phyloP scores from a whole-genome alignment of 1,140 invertebrate species.

The Leptopilina boulardi region DNA sequence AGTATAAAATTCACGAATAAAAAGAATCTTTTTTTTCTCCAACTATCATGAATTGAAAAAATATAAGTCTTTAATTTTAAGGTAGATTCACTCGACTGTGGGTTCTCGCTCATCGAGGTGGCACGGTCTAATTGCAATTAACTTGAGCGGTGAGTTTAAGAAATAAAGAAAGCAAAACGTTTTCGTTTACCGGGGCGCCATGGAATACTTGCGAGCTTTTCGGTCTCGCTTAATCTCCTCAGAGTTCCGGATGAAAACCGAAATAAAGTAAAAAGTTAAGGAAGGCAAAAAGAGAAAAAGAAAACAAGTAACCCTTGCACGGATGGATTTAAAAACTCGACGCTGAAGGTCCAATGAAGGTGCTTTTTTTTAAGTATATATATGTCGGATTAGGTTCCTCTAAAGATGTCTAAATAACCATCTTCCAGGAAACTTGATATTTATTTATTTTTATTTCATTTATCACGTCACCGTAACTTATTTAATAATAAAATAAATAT shows the following conservation, averaged over 20 bases:
- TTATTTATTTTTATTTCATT: too few relatives aligned
- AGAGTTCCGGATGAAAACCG: slow-evolving; percentile 25
- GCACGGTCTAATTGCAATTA: slow-evolving; percentile 30
- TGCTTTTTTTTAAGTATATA: neutral
- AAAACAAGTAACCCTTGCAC: neutral
- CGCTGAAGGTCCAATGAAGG: neutral
- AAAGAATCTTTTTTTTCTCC: neutral
- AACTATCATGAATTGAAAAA: neutral
- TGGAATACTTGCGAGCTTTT: slow-evolving; percentile 5
- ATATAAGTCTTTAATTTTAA: neutral
- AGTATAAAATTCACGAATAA: neutral
- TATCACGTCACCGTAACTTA: too few relatives aligned
- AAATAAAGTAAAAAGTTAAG: slow-evolving; percentile 11
- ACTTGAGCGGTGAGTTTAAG: slow-evolving; percentile 20
- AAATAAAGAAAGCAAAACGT: slow-evolving; percentile 26
- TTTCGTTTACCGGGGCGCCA: neutral
- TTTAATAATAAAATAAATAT: too few relatives aligned
- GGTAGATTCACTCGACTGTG: slow-evolving; percentile 4
- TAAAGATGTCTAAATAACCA: neutral
- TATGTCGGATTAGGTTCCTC: neutral
- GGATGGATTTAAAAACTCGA: slow-evolving; percentile 2
- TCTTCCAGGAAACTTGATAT: too few relatives aligned
- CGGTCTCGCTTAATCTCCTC: slow-evolving; percentile 23
- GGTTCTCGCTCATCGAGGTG: slow-evolving; percentile 9
- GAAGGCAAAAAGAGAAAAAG: neutral